Percentiles rank a stretch among this genome's conserved stretches.
Evolutionary conservation across 2,888 invertebrate genomes (phyloP).

Genomic region (Molanna angustata): DNA sequence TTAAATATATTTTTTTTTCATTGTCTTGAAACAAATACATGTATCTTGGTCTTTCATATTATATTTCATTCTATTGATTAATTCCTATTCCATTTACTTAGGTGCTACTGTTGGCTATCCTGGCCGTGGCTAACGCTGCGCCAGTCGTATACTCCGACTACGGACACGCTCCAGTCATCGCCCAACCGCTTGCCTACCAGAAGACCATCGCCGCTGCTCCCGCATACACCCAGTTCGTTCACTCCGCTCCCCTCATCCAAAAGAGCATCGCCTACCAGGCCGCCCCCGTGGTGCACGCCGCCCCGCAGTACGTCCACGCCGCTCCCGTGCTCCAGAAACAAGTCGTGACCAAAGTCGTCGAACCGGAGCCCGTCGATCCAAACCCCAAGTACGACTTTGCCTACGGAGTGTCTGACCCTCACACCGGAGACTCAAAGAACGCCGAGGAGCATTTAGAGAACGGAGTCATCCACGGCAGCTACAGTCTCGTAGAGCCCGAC

Average conservation of each 20-base stretch:
- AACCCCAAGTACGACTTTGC: slow-evolving; percentile 55
- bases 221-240: slow-evolving; percentile 21
- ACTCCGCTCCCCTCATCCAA: slow-evolving; percentile 26
- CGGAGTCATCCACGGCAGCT: slow-evolving; percentile 54
- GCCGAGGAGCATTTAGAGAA: slow-evolving; percentile 52
- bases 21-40: too few species aligned
- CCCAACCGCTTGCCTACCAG: slow-evolving; percentile 18
- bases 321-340: slow-evolving; percentile 30
- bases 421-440: slow-evolving; percentile 54
- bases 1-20: too few species aligned
- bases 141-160: slow-evolving; percentile 20
- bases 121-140: slow-evolving; percentile 20
- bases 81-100: slow-evolving; percentile 12
- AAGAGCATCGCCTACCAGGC: slow-evolving; percentile 19
- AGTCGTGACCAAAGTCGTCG: slow-evolving; percentile 40
- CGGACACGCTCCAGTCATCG: slow-evolving; percentile 18
- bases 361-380: slow-evolving; percentile 51
- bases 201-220: slow-evolving; percentile 21
- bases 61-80: too few species aligned
- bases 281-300: slow-evolving; percentile 21
- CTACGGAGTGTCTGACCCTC: slow-evolving; percentile 52
- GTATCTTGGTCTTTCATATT: too few species aligned
- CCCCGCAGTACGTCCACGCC: slow-evolving; percentile 21
- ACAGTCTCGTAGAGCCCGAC: slow-evolving; percentile 54
- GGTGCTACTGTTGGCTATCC: slow-evolving; percentile 23